Evolutionary conservation across 2,888 invertebrate genomes (phyloP), one percentile per base, ranked within the genome.

Genomic region (Leptopilina syphax): DNA sequence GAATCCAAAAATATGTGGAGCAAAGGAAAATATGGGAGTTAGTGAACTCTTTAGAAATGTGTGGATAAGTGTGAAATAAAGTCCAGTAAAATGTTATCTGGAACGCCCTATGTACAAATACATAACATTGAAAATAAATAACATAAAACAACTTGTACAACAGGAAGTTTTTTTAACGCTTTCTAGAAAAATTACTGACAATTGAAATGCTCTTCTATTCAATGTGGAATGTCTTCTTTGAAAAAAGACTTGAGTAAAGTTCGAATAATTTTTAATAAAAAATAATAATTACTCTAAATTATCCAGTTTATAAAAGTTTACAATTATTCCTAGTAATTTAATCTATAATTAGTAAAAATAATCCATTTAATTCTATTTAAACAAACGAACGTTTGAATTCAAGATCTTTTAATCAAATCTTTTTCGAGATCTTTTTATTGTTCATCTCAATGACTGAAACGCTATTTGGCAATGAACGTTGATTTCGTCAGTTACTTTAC

Each of bases 181-280:
- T 84, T 84, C 81, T 65, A 77, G 80, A 82, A 83, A 83, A 85
- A 85, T 85, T 83, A 81, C 65, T 27, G 79, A 77, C 44, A 77
- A 76, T 44, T 44, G 34, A 77, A 79, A 77, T 79, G 79, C 65
- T 68, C n/a, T 60, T 76, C 76, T 77, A 50, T 47, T 78, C 57
- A 82, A 78, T 80, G 81, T 82, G 81, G 80, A 81, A 50, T 50
- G 18, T 18, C 18, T 18, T 0, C 18, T 18, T 18, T 50, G 10
- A 12, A 50, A 50, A 10, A 50, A 50, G 8, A 41, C 41, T 6
- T 41, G 41, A 44, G 44, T 6, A 44, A 44, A 44, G 44, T 8
- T 44, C 44, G 3, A 44, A 44, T 44, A 7, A 44, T 44, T 44
- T 8, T 8, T 8, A 44, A 18, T 18, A 18, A 0, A 18, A 18